These are phyloP conservation scores for Choreutis nemorana DNA, from an alignment of 2,888 invertebrate genomes.

Conservation along the genomic window DNA sequence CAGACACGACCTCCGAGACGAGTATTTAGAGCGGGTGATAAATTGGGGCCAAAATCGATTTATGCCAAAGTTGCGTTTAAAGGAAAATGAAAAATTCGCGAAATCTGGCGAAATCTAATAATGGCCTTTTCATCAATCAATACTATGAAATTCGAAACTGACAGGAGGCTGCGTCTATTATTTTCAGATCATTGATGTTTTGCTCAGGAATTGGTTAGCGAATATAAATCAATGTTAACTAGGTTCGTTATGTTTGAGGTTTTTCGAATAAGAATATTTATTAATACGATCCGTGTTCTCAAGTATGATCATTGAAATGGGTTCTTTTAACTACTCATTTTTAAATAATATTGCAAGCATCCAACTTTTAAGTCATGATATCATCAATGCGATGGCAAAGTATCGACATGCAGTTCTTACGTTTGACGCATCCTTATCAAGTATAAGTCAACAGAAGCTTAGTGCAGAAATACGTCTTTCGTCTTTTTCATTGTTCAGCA, in stretches of 20 bases:
- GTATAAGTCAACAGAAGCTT: slow-evolving; percentile 24
- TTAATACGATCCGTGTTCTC: no score
- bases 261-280: no score
- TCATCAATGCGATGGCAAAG: no score
- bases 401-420: no score
- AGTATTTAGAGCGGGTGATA: slow-evolving; percentile 51
- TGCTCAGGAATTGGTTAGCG: no score
- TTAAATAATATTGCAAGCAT: no score
- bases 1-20: slow-evolving; percentile 30
- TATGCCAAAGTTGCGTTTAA: slow-evolving; percentile 40
- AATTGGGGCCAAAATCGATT: slow-evolving; percentile 50
- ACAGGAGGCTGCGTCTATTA: slow-evolving; percentile 30
- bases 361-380: not conserved
- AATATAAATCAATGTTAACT: no score
- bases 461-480: slow-evolving; percentile 46
- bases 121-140: slow-evolving; percentile 56
- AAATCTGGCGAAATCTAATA: slow-evolving; percentile 48
- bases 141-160: slow-evolving; percentile 41
- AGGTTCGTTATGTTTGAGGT: no score
- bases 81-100: slow-evolving; percentile 49
- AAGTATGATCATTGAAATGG: no score
- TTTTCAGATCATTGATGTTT: slow-evolving; percentile 35
- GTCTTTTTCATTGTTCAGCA: slow-evolving; percentile 64
- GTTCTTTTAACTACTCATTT: no score
- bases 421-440: no score